These are phyloP conservation scores for Falco concolor DNA, from an alignment of 2,797 vertebrate species.

Conservation along the genomic window DNA sequence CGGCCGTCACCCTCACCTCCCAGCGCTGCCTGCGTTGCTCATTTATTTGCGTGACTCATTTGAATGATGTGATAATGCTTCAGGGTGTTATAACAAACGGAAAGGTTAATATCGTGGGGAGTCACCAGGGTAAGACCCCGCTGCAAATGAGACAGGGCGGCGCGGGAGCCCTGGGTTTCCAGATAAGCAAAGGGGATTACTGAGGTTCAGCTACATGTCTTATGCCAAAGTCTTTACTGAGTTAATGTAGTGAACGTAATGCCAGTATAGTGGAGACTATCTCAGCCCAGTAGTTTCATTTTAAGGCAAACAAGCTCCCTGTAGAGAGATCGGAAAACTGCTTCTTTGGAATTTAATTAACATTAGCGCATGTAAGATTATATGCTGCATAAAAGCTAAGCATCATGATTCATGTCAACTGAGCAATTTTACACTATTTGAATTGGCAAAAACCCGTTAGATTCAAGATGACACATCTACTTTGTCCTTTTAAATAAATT, in stretches of 20 bases:
- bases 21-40: background rate
- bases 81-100: background rate
- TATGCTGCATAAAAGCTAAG: slow-evolving; percentile 25
- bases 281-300: slow-evolving; percentile 58
- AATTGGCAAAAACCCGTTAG: background rate
- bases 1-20: background rate
- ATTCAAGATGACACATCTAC: background rate
- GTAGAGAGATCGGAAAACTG: slow-evolving; percentile 43
- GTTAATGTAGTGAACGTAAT: slow-evolving; percentile 66
- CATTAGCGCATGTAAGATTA: slow-evolving; percentile 31
- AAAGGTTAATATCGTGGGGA: background rate
- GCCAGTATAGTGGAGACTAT: slow-evolving; percentile 42
- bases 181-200: slow-evolving; percentile 52
- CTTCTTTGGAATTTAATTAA: slow-evolving; percentile 60
- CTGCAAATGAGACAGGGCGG: background rate
- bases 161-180: background rate
- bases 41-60: background rate
- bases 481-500: background rate
- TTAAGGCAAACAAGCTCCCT: slow-evolving; percentile 56
- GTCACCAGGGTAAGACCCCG: background rate
- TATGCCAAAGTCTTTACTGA: slow-evolving; percentile 53
- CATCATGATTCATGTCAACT: background rate
- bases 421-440: background rate
- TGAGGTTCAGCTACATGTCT: slow-evolving; percentile 12
- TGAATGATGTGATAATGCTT: background rate